Base-by-base conservation (phyloP, 1,140 invertebrate genomes). In the Ceratitis capitata region DNA sequence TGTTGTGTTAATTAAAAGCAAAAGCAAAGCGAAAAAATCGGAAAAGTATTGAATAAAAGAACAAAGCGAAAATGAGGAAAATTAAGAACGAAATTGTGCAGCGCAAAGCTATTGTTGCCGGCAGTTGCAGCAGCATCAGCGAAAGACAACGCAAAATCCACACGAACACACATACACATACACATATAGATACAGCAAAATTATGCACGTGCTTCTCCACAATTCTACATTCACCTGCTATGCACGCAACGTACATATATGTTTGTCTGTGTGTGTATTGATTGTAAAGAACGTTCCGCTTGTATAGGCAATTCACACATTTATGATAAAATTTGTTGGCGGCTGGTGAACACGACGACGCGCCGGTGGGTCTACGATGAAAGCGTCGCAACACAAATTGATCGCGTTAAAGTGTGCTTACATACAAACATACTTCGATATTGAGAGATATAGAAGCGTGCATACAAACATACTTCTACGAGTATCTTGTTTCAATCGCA, bases 1-100 rank as follows among this genome's bases (percentile, higher is more conserved):
- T 47, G 69, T 78, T 78, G 69, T 78, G 42, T 78, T 78, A 78
- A 78, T 78, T 47, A 78, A 47, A 47, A 78, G 39, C 16, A 26
- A 78, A 45, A 42, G 23, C 19, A 6, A 12, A 69, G 23, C n/a
- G n/a, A n/a, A n/a, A n/a, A n/a, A 58, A 58, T 5, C 2, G 29
- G 12, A 69, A 69, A 29, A 19, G 2, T 39, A n/a, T 35, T 3
- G 7, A 45, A 45, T 45, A 3, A 78, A 45, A 42, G 19, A 26
- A 45, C 39, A 78, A 26, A 78, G 19, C 0, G 3, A 47, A 78
- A 78, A 78, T 14, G 39, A 26, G 39, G 39, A 78, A 78, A 78
- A 78, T 78, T 42, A 45, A n/a, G 35, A 45, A 19, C 39, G 39
- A 23, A 78, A 23, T 78, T 47, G 19, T 78, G 56, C 56, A 26